Evolutionary conservation across 2,113 vertebrate genomes (phyloP).

Genomic region (Clinocottus analis): DNA sequence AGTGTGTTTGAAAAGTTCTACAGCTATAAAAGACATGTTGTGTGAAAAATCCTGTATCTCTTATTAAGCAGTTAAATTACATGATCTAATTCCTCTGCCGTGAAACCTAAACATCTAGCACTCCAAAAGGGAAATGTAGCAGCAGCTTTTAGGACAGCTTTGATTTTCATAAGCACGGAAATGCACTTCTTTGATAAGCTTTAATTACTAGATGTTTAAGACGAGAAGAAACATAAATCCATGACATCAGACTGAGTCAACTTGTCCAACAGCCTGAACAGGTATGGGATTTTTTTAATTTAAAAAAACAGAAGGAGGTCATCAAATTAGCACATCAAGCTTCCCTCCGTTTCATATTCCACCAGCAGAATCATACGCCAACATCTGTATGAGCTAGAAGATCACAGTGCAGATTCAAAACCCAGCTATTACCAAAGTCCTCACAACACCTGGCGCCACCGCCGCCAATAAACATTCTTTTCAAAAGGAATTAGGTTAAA

Average conservation of each 20-base stretch:
- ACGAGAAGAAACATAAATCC: slow-evolving; percentile 38
- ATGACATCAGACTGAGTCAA: slow-evolving; percentile 37
- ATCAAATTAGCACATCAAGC: slow-evolving; percentile 55
- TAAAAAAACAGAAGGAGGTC: slow-evolving; percentile 33
- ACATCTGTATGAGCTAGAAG: slow-evolving; percentile 59
- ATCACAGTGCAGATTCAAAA: slow-evolving; percentile 29
- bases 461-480: not conserved
- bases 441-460: slow-evolving; percentile 48
- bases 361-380: slow-evolving; percentile 41
- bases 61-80: slow-evolving; percentile 1
- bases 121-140: slow-evolving; percentile 17
- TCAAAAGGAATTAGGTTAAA: slow-evolving; percentile 25
- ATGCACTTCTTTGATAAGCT: slow-evolving; percentile 52
- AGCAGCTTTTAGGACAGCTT: slow-evolving; percentile 34
- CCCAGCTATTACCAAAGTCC: slow-evolving; percentile 16
- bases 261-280: slow-evolving; percentile 35
- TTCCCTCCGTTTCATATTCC: slow-evolving; percentile 40
- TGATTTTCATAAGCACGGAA: slow-evolving; percentile 26
- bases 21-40: slow-evolving; percentile 6
- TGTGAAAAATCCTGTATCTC: not conserved
- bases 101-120: slow-evolving; percentile 16
- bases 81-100: slow-evolving; percentile 15
- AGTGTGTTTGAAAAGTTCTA: slow-evolving; percentile 12
- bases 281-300: slow-evolving; percentile 22
- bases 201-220: slow-evolving; percentile 46